Conservation (phyloP, 2,113 vertebrate species). For the Ceyx cyanopectus region DNA sequence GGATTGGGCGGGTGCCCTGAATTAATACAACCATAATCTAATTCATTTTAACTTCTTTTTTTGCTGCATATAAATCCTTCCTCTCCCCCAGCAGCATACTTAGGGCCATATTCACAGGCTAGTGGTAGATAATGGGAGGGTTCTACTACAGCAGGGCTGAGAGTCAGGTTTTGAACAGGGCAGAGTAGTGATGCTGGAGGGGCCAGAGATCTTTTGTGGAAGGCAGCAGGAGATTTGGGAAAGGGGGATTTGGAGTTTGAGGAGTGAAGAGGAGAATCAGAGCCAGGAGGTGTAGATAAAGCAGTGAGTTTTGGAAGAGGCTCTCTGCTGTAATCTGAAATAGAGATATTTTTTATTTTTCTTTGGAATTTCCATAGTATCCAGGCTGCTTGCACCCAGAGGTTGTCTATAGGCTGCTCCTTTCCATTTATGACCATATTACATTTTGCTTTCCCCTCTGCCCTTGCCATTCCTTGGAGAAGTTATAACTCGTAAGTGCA, state of each 20-base stretch:
- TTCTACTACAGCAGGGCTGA: neutral
- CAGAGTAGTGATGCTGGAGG: neutral
- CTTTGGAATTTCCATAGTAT: neutral
- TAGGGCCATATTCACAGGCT: neutral
- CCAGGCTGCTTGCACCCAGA: neutral
- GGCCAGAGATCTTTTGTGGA: neutral
- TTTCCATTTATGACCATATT: neutral
- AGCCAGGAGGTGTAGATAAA: neutral
- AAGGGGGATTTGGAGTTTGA: neutral
- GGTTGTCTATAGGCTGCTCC: neutral
- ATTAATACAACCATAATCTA: conserved; percentile 56
- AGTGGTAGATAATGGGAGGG: neutral
- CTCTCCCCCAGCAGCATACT: neutral
- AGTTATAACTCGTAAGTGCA: neutral
- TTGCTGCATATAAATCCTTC: conserved; percentile 4
- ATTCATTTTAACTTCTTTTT: conserved; percentile 58
- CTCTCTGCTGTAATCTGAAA: neutral
- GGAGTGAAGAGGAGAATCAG: neutral
- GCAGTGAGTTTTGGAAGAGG: neutral
- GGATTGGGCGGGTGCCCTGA: conserved; percentile 64
- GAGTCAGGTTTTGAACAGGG: neutral
- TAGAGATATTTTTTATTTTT: neutral
- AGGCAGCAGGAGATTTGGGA: neutral
- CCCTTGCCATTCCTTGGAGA: neutral
- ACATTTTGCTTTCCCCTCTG: neutral